Conservation (phyloP, 2,888 invertebrate species). For the Prionchulus punctatus region DNA sequence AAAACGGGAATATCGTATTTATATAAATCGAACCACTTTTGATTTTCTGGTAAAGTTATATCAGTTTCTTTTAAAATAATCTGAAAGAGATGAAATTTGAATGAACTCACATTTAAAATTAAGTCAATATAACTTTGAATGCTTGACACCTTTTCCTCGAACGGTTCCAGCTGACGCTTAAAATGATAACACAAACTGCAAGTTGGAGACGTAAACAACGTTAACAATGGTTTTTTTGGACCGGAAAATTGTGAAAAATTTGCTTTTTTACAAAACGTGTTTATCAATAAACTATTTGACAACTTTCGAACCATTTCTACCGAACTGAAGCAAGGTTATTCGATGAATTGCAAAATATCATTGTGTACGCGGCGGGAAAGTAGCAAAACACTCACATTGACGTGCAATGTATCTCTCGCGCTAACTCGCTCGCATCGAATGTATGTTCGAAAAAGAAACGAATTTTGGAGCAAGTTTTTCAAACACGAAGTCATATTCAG, state of each 20-base stretch:
- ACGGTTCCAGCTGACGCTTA: slow-evolving; percentile 14
- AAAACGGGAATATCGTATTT: slow-evolving; percentile 38
- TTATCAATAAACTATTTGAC: no score
- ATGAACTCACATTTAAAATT: not conserved
- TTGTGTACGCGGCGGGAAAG: no score
- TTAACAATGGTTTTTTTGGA: slow-evolving; percentile 6
- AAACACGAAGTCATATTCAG: no score
- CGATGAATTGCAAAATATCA: no score
- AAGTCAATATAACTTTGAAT: not conserved
- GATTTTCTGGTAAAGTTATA: slow-evolving; percentile 28
- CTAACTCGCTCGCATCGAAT: no score
- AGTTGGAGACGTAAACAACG: slow-evolving; percentile 6
- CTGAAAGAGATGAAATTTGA: not conserved
- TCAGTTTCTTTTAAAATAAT: slow-evolving; percentile 29
- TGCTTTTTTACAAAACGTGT: no score
- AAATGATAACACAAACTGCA: slow-evolving; percentile 19
- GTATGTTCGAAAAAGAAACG: no score
- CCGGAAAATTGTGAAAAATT: not conserved
- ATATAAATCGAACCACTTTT: slow-evolving; percentile 30
- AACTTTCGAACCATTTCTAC: no score
- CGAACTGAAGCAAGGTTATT: no score
- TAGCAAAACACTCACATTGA: no score
- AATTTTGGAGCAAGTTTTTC: no score
- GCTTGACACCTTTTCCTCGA: not conserved
- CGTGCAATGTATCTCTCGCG: no score